Percentiles rank a stretch among this genome's conserved stretches.
Conservation (phyloP, 2,113 vertebrate species). For the Saguinus imperator region DNA sequence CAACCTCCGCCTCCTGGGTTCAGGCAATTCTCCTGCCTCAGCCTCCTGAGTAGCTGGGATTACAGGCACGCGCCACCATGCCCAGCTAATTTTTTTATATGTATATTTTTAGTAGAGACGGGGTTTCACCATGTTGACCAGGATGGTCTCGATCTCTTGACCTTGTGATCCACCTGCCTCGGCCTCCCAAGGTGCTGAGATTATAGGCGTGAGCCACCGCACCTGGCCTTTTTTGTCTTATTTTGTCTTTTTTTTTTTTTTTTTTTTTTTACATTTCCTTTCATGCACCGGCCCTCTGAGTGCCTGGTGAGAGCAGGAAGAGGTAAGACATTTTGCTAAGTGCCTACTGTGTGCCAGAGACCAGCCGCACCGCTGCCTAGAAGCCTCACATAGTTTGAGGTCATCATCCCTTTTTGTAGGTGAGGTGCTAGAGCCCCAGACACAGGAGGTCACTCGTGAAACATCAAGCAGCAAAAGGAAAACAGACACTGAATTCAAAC, state of each 20-base stretch:
- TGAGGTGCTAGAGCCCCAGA: neutral
- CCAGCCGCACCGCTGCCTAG: neutral
- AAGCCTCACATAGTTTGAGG: neutral
- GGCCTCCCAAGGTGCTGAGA: too few relatives aligned
- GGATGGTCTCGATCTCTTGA: too few relatives aligned
- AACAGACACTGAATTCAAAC: neutral
- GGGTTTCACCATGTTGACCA: too few relatives aligned
- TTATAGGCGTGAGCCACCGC: too few relatives aligned
- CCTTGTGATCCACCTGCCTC: too few relatives aligned
- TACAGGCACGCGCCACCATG: too few relatives aligned
- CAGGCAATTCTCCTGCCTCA: too few relatives aligned
- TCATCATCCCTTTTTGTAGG: neutral
- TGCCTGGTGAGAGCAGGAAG: neutral
- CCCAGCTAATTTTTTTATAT: too few relatives aligned
- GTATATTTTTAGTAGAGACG: too few relatives aligned
- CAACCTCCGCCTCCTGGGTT: too few relatives aligned
- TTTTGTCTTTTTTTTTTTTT: neutral
- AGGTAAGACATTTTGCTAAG: neutral
- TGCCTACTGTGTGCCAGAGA: neutral
- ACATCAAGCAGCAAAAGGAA: neutral
- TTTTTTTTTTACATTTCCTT: neutral
- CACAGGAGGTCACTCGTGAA: neutral
- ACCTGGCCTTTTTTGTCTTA: neutral
- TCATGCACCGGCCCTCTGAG: fast-evolving
- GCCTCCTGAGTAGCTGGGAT: too few relatives aligned